These are phyloP conservation scores for Xestia ashworthii DNA, from an alignment of 2,888 invertebrate species.

Conservation along the genomic window DNA sequence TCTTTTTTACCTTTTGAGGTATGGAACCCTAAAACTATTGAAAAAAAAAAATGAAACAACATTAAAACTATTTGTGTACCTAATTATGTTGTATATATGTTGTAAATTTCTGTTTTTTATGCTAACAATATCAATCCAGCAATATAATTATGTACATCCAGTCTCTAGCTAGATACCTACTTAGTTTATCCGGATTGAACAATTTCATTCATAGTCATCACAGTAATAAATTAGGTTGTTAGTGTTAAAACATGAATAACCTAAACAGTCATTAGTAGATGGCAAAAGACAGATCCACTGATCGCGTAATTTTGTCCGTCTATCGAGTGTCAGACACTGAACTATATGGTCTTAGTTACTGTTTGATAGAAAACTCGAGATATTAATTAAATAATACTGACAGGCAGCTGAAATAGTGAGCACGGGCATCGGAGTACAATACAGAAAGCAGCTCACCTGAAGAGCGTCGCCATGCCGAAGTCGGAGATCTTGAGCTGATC, in stretches of 20 bases:
- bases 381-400: background rate
- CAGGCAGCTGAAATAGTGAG: background rate
- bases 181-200: background rate
- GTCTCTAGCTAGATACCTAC: background rate
- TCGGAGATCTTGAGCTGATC: constrained; percentile 98
- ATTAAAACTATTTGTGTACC: too few relatives aligned
- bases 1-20: too few relatives aligned
- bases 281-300: background rate
- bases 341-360: background rate
- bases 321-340: background rate
- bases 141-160: too few relatives aligned
- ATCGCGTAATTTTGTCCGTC: background rate
- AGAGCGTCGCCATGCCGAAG: constrained; percentile 99
- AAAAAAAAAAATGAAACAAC: too few relatives aligned
- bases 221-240: background rate
- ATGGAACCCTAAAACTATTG: too few relatives aligned
- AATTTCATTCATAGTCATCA: background rate
- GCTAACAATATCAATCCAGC: background rate
- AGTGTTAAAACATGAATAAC: background rate
- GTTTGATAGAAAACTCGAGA: background rate
- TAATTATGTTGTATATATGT: too few relatives aligned
- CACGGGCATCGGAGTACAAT: too few relatives aligned
- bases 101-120: background rate
- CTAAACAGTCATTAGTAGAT: background rate
- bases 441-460: constrained; percentile 85